Conservation (phyloP, 1,140 invertebrate genomes). For the Uloborus diversus region DNA sequence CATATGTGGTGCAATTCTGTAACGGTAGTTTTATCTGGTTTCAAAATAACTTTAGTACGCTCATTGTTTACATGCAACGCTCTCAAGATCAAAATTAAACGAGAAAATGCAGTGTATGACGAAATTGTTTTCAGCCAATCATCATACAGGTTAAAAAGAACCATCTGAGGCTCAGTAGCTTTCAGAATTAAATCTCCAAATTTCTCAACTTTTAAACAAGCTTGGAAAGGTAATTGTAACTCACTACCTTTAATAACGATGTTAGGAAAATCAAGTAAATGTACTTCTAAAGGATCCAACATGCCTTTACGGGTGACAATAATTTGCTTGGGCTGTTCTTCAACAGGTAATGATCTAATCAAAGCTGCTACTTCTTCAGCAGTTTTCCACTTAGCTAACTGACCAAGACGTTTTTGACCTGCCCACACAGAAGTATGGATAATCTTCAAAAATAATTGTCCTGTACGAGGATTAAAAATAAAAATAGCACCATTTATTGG, state of each 20-base stretch:
- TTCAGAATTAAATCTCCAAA: constrained; percentile 99
- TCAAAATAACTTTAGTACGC: constrained; percentile 96
- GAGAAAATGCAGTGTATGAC: constrained; percentile 93
- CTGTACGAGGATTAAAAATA: constrained; percentile 99
- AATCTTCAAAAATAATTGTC: constrained; percentile 99
- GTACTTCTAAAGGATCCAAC: constrained; percentile 99
- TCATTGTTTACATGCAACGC: constrained; percentile 99
- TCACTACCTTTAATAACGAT: constrained; percentile 99
- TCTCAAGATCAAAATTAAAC: constrained; percentile 94
- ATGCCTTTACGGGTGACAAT: constrained; percentile 99
- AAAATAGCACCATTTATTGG: constrained; percentile 99
- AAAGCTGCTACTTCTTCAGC: constrained; percentile 99
- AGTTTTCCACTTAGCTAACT: constrained; percentile 99
- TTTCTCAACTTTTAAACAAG: constrained; percentile 98
- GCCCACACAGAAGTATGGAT: constrained; percentile 99
- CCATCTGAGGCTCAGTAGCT: constrained; percentile 99
- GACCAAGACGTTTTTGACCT: constrained; percentile 77
- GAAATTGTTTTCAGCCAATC: constrained; percentile 99
- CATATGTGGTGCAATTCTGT: constrained; percentile 99
- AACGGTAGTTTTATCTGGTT: constrained; percentile 98
- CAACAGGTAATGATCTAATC: constrained; percentile 97
- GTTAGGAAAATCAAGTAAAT: constrained; percentile 98
- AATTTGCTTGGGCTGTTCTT: constrained; percentile 99
- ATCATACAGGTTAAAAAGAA: constrained; percentile 98
- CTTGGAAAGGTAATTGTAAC: constrained; percentile 98